Evolutionary conservation across 1,140 invertebrate species (phyloP).

Genomic region (Drosophila sulfurigaster): DNA sequence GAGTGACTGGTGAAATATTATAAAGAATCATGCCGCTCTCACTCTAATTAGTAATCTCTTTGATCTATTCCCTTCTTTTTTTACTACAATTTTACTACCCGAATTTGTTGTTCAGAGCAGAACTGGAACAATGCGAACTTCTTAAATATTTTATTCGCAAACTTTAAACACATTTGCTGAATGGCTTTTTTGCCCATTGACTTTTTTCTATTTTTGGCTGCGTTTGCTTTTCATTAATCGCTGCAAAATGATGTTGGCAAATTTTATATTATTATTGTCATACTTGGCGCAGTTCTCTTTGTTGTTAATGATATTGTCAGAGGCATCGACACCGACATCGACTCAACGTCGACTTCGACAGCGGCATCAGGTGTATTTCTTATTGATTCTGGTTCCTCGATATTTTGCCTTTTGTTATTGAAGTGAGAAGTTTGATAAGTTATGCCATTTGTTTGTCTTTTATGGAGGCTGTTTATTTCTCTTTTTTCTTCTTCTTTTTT

Average conservation of each 20-base stretch:
- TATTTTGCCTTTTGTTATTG: conserved; percentile 29
- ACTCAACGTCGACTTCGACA: conserved; percentile 18
- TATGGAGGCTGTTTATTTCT: conserved; percentile 35
- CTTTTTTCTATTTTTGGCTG: conserved; percentile 44
- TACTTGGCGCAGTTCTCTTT: conserved; percentile 42
- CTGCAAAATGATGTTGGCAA: conserved; percentile 73
- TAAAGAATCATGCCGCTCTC: too few relatives aligned
- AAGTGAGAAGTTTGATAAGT: conserved; percentile 30
- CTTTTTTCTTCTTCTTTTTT: conserved; percentile 44
- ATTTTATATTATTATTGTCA: conserved; percentile 48
- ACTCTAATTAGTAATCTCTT: too few relatives aligned
- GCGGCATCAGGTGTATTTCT: conserved; percentile 60
- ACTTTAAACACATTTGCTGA: conserved; percentile 52
- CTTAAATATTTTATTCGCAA: conserved; percentile 27
- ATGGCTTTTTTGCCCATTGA: conserved; percentile 43
- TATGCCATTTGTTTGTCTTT: conserved; percentile 29
- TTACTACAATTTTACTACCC: not conserved
- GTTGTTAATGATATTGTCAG: conserved; percentile 75
- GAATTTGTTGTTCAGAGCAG: not conserved
- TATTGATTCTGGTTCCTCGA: conserved; percentile 49
- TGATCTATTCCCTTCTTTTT: too few relatives aligned
- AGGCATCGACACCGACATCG: conserved; percentile 33
- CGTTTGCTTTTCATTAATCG: conserved; percentile 58
- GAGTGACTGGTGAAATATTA: too few relatives aligned
- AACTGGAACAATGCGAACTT: conserved; percentile 9